Base-by-base conservation (phyloP, 2,797 vertebrate genomes). In the Lutjanus argentimaculatus region DNA sequence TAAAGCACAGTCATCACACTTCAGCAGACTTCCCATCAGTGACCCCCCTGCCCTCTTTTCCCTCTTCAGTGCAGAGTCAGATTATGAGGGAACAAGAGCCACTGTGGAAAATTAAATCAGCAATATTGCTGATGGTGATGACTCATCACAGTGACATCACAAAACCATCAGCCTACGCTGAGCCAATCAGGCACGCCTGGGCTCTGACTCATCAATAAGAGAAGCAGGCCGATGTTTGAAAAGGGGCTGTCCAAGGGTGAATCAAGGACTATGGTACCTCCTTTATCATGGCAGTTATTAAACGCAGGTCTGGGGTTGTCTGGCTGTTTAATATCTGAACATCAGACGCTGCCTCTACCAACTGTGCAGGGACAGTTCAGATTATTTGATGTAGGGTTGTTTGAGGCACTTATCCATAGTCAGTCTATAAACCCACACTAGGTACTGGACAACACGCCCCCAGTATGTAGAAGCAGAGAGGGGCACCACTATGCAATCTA, bases 81-180 rank as follows among this genome's bases (percentile, higher is more conserved):
- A 82, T 42, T 17, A 72, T 43, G 40, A 75, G 67, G 64, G 59
- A 66, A 61, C 48, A 75, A 58, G 58, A 77, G 64, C 14, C 74
- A 22, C 61, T 64, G 59, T 65, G 52, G 21, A 64, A 77, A 85
- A 87, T 74, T n/a, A 84, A 88, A 90, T 88, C 74, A 74, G 63
- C 74, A 46, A 61, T 61, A 72, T 77, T 49, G 43, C 74, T 67
- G 79, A 79, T 46, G 56, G 12, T 56, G 72, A 82, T 93, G 91
- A 94, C 79, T 94, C 89, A 91, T 89, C 88, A 64, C 45, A 46
- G 66, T 87, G 92, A 89, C 79, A 40, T 93, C 92, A 89, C 40
- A n/a, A 77, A 81, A 81, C 77, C 82, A 82, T 82, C 80, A 79
- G 76, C 72, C 49, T 55, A 80, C 1, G 40, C 63, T 61, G 51